Evolutionary conservation across 2,888 invertebrate species (phyloP), one percentile per base, ranked within the genome.

Genomic region (Priocnemis perturbator): DNA sequence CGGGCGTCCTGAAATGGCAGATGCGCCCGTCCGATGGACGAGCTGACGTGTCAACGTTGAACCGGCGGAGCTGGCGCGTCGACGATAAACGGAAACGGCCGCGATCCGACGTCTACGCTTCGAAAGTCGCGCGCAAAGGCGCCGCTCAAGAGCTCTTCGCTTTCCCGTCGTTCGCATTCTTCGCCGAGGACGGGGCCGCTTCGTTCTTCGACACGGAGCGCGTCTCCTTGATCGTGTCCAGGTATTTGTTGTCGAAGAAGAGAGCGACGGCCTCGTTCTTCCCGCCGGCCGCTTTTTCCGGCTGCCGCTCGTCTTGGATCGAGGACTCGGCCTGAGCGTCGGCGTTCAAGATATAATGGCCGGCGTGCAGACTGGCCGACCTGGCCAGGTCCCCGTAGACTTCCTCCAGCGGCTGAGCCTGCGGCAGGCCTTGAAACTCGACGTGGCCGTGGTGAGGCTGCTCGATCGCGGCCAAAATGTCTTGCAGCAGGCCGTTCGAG

Each of bases 391-490:
- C 81, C 47, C 73, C 72, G 74, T 83, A 81, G 47, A 77, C 75
- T 68, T 84, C 74, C 61, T 83, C 76, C 58, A 81, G 55, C 0
- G 74, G 72, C 57, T 86, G 87, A 15, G 74, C 71, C 62, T 84
- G 83, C 0, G 82, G 79, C 0, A 70, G 59, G 9, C 69, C 83
- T 69, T 88, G 84, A 37, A 86, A 67, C 64, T 85, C 81, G 21
- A 87, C 68, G 0, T 75, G 80, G 7, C 82, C 84, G 2, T 74
- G 74, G 4, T 81, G 82, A 0, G 95, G 94, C 74, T 95, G 93
- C 83, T 96, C 96, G 58, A 96, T 95, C 0, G 96, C 96, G 71
- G 94, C 93, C 1, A 96, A 87, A 65, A 96, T 95, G 61, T 95
- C 95, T 85, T 96, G 95, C 0, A 96, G 87, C 0, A 96, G 90